Evolutionary conservation across 2,113 vertebrate species (phyloP).

Genomic region (Arvicanthis niloticus): DNA sequence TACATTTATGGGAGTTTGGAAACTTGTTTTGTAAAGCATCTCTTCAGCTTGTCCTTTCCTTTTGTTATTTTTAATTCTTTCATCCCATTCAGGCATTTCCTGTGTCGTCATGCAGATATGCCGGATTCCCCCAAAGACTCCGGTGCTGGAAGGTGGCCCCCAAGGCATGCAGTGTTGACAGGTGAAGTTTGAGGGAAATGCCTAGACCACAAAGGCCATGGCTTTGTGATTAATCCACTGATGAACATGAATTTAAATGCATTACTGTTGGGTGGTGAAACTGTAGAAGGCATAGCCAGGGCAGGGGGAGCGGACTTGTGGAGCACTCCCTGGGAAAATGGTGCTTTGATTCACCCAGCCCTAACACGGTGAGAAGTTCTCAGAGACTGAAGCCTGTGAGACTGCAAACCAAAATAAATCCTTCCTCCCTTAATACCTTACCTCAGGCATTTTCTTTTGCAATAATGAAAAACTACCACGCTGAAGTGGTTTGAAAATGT

Average conservation of each 20-base stretch:
- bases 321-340: background rate
- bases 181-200: background rate
- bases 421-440: background rate
- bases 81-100: background rate
- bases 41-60: background rate
- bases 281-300: background rate
- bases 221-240: background rate
- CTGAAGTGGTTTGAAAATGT: background rate
- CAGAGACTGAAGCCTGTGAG: background rate
- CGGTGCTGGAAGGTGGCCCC: background rate
- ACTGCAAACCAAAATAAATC: background rate
- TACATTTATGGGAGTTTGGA: background rate
- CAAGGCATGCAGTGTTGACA: background rate
- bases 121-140: background rate
- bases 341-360: background rate
- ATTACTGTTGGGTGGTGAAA: background rate
- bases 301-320: no score
- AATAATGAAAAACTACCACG: background rate
- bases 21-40: background rate
- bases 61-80: slow-evolving; percentile 13
- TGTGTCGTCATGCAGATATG: background rate
- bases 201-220: background rate
- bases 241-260: background rate
- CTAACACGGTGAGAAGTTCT: background rate
- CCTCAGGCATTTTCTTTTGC: background rate